Base-by-base conservation (phyloP, 1,140 invertebrate species). In the Batillaria attramentaria region DNA sequence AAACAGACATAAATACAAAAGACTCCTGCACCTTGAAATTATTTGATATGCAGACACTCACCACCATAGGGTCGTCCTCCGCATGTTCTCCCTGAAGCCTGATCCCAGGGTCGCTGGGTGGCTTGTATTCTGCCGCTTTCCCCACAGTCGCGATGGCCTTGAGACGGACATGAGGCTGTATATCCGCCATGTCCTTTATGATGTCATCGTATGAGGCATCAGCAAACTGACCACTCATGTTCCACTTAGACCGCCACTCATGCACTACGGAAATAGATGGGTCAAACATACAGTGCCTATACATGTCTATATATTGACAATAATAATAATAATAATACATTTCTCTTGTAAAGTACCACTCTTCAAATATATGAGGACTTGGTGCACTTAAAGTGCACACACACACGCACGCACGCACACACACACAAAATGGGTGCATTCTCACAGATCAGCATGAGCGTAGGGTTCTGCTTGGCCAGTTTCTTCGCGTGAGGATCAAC, bases 131-230 rank as follows among this genome's bases (percentile, higher is more conserved):
- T 37, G 88, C 85, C 42, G 87, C 89, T 70, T 89, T 87, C n/a
- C 85, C 87, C 18, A 86, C 78, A 8, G 88, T 91, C 1, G 85
- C 85, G 46, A 91, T 87, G 31, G 90, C 87, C 78, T 89, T 89
- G 6, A 90, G 80, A 46, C 89, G 77, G 24, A 91, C 87, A 81
- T 90, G 89, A 6, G 88, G 77, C 74, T 91, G 90, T 31, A 90
- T 88, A 80, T 90, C 89, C 3, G 85, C 86, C 89, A 91, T 91
- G 82, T 91, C 90, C 35, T 79, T 74, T 13, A 90, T 88, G 41
- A 91, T 83, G 65, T 90, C 89, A 75, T 89, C 86, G 3, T 85
- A 84, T 16, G 85, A 88, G 66, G 87, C 86, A 82, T 91, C 90
- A 20, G 81, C 83, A 81, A 85, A 90, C 80, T 89, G 87, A 37